These are phyloP conservation scores for Trichechus manatus DNA, from an alignment of 2,113 vertebrate species.

Conservation along the genomic window DNA sequence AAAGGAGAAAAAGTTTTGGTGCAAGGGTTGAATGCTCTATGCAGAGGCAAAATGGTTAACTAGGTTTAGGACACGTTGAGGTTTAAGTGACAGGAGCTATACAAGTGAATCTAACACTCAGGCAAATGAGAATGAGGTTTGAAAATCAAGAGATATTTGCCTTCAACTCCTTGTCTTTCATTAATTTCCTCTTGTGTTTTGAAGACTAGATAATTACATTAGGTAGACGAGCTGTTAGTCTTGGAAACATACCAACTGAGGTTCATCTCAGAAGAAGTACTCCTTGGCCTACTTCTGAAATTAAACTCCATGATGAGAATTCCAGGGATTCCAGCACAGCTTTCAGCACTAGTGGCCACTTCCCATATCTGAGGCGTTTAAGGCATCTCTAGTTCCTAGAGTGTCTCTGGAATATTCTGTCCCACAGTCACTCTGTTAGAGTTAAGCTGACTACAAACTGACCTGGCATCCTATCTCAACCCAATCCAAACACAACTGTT, in stretches of 20 bases:
- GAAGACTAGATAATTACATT: neutral
- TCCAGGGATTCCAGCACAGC: neutral
- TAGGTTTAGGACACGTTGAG: neutral
- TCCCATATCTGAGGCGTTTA: neutral
- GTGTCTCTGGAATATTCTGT: neutral
- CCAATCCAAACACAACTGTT: neutral
- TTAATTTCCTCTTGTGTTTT: neutral
- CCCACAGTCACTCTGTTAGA: neutral
- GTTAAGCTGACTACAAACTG: neutral
- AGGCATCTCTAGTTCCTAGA: neutral
- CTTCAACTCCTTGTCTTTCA: neutral
- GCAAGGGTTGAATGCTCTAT: neutral
- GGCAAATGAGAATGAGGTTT: neutral
- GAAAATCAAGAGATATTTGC: neutral
- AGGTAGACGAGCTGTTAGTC: neutral
- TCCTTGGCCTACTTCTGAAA: neutral
- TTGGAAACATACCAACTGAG: neutral
- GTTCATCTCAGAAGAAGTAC: neutral
- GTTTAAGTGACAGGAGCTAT: neutral
- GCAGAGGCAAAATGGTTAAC: neutral
- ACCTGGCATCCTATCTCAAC: neutral
- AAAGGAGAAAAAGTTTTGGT: neutral
- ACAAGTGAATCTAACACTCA: neutral
- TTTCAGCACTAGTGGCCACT: neutral
- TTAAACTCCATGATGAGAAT: neutral